phyloP scores from a whole-genome alignment of 2,888 invertebrate genomes.

The Andrena flavipes region DNA sequence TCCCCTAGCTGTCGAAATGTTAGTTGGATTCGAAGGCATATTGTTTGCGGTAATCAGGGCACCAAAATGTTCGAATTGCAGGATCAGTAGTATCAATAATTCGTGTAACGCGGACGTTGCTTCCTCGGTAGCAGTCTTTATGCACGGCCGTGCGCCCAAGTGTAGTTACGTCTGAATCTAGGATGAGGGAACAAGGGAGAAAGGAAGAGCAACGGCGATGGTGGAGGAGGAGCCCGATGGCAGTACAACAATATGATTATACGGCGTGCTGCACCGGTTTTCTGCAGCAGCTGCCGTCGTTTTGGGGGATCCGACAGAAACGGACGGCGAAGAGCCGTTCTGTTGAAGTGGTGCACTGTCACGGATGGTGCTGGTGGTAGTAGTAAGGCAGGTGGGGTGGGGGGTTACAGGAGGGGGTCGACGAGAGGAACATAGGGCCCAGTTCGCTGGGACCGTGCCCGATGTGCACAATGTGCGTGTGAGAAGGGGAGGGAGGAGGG shows the following conservation, averaged over 20 bases:
- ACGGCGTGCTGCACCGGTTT: slow-evolving; percentile 80
- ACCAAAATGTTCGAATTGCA: background rate
- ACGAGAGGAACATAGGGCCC: slow-evolving; percentile 56
- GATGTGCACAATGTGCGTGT: slow-evolving; percentile 51
- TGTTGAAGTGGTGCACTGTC: slow-evolving; percentile 58
- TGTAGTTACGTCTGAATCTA: slow-evolving; percentile 51
- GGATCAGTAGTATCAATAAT: slow-evolving; percentile 32
- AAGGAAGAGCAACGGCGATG: slow-evolving; percentile 54
- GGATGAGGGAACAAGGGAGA: slow-evolving; percentile 49
- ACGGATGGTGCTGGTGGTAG: slow-evolving; percentile 46
- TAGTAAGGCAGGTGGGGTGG: slow-evolving; percentile 56
- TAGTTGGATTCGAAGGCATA: background rate
- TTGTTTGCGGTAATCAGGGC: background rate
- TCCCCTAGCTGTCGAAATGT: no score
- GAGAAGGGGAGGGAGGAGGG: slow-evolving; percentile 37
- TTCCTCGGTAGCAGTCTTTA: slow-evolving; percentile 55
- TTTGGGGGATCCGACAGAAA: slow-evolving; percentile 76
- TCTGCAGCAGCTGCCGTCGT: slow-evolving; percentile 79
- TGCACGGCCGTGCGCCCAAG: slow-evolving; percentile 42
- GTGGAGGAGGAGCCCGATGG: slow-evolving; percentile 68
- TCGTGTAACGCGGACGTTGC: slow-evolving; percentile 46
- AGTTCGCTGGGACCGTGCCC: slow-evolving; percentile 55
- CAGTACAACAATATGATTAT: slow-evolving; percentile 81
- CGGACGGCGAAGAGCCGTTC: slow-evolving; percentile 60
- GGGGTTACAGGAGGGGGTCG: slow-evolving; percentile 49